Conservation (phyloP, 2,888 invertebrate genomes). For the Adelognathus sp. region DNA sequence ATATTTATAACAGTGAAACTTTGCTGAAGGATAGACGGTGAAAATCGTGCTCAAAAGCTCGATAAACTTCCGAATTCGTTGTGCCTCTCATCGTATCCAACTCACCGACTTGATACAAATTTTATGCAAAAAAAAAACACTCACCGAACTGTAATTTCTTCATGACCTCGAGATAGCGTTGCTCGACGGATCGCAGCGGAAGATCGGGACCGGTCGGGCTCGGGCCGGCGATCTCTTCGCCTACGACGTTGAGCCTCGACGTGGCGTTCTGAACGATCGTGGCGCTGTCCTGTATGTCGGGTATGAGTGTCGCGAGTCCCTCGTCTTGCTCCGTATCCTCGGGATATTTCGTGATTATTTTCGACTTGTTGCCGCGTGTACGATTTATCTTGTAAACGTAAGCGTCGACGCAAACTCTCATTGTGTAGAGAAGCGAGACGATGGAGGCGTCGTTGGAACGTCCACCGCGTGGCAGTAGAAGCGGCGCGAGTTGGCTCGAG, state of each 20-base stretch:
- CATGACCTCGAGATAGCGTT: constrained; percentile 93
- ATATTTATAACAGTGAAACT: too few species aligned
- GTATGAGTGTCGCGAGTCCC: constrained; percentile 93
- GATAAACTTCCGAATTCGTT: too few species aligned
- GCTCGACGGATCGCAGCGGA: constrained; percentile 85
- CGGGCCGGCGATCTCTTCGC: constrained; percentile 77
- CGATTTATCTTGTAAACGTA: constrained; percentile 91
- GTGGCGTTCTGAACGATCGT: constrained; percentile 82
- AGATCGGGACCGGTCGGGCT: constrained; percentile 81
- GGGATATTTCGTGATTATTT: constrained; percentile 73
- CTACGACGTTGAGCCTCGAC: constrained; percentile 67
- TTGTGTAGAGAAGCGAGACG: constrained; percentile 90
- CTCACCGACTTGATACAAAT: too few species aligned
- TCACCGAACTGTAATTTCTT: constrained; percentile 93
- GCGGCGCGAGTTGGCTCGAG: constrained; percentile 84
- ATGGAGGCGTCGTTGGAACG: constrained; percentile 85
- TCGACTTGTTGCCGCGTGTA: constrained; percentile 74
- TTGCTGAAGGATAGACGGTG: too few species aligned
- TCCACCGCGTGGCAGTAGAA: constrained; percentile 84
- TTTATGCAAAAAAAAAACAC: too few species aligned
- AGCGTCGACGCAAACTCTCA: constrained; percentile 95
- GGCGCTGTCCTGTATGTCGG: constrained; percentile 92
- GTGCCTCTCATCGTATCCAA: too few species aligned
- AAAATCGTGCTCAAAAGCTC: too few species aligned
- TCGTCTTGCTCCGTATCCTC: constrained; percentile 93